phyloP scores from a whole-genome alignment of 2,797 vertebrate species.

The Dryobates pubescens region DNA sequence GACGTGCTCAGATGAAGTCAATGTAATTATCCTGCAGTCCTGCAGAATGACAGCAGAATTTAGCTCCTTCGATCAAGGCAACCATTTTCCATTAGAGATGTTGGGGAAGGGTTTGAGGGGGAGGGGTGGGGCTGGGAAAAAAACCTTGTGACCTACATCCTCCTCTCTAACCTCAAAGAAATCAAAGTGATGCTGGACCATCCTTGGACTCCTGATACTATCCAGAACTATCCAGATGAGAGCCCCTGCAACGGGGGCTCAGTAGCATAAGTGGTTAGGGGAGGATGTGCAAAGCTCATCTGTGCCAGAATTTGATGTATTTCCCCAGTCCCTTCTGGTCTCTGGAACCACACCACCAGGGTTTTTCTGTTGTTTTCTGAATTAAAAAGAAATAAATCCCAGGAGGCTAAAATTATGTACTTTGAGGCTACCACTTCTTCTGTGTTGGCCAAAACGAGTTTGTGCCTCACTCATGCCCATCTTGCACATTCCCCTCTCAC shows the following conservation, averaged over 20 bases:
- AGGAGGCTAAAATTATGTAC: background rate
- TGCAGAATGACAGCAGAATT: conserved; percentile 57
- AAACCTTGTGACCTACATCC: background rate
- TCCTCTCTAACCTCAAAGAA: conserved; percentile 28
- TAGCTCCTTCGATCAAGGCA: conserved; percentile 15
- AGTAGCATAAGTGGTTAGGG: background rate
- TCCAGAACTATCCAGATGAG: background rate
- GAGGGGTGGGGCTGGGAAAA: background rate
- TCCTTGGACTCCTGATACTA: background rate
- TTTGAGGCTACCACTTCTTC: background rate
- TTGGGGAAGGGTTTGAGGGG: background rate
- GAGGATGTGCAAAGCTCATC: background rate
- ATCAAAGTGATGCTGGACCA: conserved; percentile 1
- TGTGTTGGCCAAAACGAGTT: background rate
- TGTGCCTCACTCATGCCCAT: background rate
- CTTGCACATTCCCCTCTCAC: background rate
- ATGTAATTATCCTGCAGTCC: conserved; percentile 36
- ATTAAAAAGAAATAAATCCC: background rate
- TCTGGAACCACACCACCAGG: background rate
- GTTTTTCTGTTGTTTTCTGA: background rate
- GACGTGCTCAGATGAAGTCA: background rate
- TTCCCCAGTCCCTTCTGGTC: background rate
- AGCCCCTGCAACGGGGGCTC: background rate
- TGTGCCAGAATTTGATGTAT: background rate
- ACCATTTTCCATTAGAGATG: background rate